Evolutionary conservation across 2,113 vertebrate species (phyloP), one percentile per base, ranked within the genome.

Genomic region (Eptesicus fuscus): DNA sequence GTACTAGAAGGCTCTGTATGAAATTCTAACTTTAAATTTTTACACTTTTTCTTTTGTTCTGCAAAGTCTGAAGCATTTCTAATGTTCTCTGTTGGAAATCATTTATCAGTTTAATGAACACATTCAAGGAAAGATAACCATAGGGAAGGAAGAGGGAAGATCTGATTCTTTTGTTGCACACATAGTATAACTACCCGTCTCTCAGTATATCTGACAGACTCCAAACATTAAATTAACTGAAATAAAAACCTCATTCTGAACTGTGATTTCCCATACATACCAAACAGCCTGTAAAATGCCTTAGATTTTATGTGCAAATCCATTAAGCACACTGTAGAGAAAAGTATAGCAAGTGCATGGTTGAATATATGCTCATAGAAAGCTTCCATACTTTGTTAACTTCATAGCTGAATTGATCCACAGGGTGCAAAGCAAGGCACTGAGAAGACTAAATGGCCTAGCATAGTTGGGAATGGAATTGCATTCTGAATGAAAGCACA

Each of bases 161-260:
- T 77, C 92, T 0, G 30, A 95, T 84, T 51, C 92, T 91, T 97
- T 96, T 92, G 95, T 94, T 95, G 69, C 35, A 71, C 83, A 92
- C 76, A 78, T 9, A 9, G 6, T 74, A 44, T 28, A 86, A 92
- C 86, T 77, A 37, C 78, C 67, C 83, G 96, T 90, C 79, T 95
- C 96, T 97, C 96, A 96, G 94, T 51, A 74, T 92, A 94, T 71
- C 95, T 96, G 95, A 96, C 96, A 96, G 95, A 94, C 80, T 93
- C 74, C 88, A 97, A 96, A 97, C 90, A 97, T 95, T 37, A 93
- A 92, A 97, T 95, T 96, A 97, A 97, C 87, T 96, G 90, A 95
- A 97, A 98, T 95, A 80, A 97, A 98, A 98, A 89, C 80, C 65
- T 97, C 86, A 89, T 93, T 98, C 82, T 95, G 90, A 97, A 22